Conservation (phyloP, 2,113 vertebrate species). For the Miniopterus natalensis region DNA sequence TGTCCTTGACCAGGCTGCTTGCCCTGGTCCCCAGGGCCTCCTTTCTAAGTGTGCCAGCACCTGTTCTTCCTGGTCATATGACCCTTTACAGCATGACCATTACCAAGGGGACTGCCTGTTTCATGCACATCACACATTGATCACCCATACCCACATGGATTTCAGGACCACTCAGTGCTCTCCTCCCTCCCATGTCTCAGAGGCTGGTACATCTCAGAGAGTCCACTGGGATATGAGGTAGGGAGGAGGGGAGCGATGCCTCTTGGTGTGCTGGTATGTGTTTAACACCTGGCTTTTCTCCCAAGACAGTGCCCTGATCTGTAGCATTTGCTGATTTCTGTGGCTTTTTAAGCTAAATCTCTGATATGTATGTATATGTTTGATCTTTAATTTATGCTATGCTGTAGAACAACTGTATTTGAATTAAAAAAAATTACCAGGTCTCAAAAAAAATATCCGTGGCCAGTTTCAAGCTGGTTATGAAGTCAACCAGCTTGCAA, state of each 20-base stretch:
- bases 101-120: not conserved
- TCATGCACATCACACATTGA: not conserved
- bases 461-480: not conserved
- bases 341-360: not conserved
- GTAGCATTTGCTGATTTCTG: not conserved
- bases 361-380: not conserved
- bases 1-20: not conserved
- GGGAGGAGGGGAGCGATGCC: not conserved
- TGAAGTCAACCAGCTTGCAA: not conserved
- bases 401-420: not conserved
- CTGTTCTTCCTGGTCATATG: not conserved
- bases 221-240: too few species aligned
- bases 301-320: not conserved
- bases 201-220: not conserved
- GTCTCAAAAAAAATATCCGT: not conserved
- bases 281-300: not conserved
- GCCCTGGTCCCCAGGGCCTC: not conserved
- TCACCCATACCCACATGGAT: not conserved
- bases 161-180: not conserved
- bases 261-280: not conserved
- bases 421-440: not conserved
- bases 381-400: not conserved
- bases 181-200: not conserved
- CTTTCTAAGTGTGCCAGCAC: not conserved
- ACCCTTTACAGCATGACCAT: not conserved